A percentile compares a stretch with the other conserved stretches of the same genome.
phyloP scores from a whole-genome alignment of 2,797 vertebrate species.

The Pteronotus mesoamericanus region DNA sequence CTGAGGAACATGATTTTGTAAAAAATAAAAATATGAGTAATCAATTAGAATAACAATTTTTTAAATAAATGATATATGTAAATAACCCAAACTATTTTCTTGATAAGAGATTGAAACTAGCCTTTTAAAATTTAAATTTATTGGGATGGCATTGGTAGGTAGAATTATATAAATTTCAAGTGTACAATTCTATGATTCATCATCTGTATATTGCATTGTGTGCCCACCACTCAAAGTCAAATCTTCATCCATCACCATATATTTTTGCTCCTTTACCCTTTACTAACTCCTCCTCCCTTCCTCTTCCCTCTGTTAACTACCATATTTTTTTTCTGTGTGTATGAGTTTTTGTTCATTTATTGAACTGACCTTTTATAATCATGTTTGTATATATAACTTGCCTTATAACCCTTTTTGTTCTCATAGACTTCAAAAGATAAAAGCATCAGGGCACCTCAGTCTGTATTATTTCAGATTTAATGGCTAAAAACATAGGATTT shows the following conservation, averaged over 20 bases:
- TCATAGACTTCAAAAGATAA: neutral
- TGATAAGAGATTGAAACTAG: neutral
- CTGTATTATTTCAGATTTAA: neutral
- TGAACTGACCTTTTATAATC: neutral
- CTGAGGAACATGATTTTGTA: neutral
- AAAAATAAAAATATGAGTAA: neutral
- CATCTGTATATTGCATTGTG: neutral
- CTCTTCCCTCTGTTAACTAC: neutral
- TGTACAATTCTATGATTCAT: neutral
- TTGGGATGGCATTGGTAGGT: neutral
- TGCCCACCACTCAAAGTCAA: neutral
- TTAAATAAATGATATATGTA: neutral
- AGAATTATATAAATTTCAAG: neutral
- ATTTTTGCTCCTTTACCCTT: neutral
- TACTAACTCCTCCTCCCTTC: neutral
- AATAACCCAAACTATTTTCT: neutral
- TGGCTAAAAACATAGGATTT: neutral
- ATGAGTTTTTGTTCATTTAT: neutral
- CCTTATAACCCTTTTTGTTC: neutral
- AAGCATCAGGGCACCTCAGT: neutral
- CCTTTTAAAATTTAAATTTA: neutral
- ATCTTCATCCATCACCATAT: neutral
- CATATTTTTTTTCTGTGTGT: neutral
- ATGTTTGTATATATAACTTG: neutral
- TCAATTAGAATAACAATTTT: neutral